phyloP scores from a whole-genome alignment of 2,113 vertebrate genomes.

The Ptilorrhoa leucosticta region DNA sequence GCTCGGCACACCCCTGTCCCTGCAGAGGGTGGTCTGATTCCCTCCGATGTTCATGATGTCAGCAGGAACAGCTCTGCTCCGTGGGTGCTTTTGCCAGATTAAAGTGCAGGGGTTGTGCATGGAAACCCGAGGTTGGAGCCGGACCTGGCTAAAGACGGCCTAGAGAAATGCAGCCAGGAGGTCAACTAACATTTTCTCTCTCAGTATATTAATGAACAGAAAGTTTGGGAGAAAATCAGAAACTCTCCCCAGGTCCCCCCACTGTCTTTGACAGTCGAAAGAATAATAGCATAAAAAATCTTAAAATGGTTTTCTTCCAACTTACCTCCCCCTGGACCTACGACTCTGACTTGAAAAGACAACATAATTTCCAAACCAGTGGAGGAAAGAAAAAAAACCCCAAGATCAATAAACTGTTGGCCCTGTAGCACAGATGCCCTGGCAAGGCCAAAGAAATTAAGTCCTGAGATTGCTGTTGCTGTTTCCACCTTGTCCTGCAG shows the following conservation, averaged over 20 bases:
- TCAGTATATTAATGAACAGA: background rate
- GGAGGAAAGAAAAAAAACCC: background rate
- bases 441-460: slow-evolving; percentile 47
- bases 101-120: background rate
- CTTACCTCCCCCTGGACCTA: background rate
- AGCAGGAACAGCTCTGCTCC: background rate
- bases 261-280: background rate
- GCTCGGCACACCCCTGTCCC: background rate
- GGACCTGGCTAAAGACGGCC: background rate
- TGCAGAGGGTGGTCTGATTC: background rate
- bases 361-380: background rate
- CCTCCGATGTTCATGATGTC: fast-evolving
- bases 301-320: background rate
- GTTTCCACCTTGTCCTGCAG: slow-evolving; percentile 44
- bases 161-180: background rate
- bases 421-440: background rate
- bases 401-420: background rate
- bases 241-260: background rate
- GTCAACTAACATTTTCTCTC: background rate
- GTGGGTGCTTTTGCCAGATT: background rate
- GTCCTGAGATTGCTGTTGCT: slow-evolving; percentile 1
- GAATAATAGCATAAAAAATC: background rate
- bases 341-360: background rate
- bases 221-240: background rate
- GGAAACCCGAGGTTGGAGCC: background rate